Percentiles rank a stretch among this genome's conserved stretches.
phyloP scores from a whole-genome alignment of 2,113 vertebrate genomes.

The Saguinus imperator region DNA sequence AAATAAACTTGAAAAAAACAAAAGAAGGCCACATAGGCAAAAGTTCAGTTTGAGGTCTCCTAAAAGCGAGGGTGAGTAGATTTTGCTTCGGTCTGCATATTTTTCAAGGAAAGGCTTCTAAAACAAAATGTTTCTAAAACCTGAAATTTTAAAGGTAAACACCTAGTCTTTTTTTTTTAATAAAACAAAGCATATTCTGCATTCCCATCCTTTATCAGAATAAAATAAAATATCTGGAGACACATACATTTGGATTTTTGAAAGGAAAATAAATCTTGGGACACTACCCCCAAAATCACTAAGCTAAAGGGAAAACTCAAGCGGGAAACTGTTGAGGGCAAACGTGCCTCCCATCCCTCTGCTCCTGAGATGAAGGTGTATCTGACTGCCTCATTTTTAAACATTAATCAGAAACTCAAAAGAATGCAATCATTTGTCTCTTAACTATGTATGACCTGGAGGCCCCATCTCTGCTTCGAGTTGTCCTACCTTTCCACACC shows the following conservation, averaged over 20 bases:
- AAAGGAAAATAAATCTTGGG: no score
- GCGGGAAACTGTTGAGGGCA: no score
- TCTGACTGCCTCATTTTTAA: no score
- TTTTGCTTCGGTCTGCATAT: background rate
- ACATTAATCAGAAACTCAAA: no score
- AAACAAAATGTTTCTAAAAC: background rate
- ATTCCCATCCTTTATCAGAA: background rate
- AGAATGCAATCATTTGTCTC: no score
- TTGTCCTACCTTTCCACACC: no score
- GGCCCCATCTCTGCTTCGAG: no score
- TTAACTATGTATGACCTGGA: no score
- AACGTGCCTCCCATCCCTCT: no score
- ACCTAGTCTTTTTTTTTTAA: background rate
- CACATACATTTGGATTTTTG: background rate
- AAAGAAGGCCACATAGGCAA: background rate
- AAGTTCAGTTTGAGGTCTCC: background rate
- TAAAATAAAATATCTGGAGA: background rate
- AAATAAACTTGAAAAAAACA: background rate
- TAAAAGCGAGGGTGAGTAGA: background rate
- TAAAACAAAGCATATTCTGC: background rate
- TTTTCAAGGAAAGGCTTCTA: background rate
- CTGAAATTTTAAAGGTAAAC: background rate
- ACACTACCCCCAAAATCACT: no score
- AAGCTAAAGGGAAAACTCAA: no score
- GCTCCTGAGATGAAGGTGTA: no score